phyloP scores from a whole-genome alignment of 2,888 invertebrate species.

The Nudaria mundana region DNA sequence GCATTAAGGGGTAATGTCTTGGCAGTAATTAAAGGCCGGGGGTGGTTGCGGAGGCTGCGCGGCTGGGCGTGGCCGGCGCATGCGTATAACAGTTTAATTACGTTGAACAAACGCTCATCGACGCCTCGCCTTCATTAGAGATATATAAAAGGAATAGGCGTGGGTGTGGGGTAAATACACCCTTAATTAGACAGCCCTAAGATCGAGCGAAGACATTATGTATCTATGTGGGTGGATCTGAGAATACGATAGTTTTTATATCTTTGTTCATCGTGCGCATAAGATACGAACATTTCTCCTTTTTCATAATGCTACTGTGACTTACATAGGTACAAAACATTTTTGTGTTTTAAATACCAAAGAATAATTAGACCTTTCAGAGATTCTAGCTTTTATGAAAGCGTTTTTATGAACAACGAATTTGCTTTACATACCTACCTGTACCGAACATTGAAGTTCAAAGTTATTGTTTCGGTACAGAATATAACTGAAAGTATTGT shows the following conservation, averaged over 20 bases:
- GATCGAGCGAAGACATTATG: slow-evolving; percentile 16
- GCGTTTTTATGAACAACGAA: too few species aligned
- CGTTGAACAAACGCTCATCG: slow-evolving; percentile 69
- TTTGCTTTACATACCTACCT: too few species aligned
- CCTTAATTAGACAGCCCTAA: slow-evolving; percentile 35
- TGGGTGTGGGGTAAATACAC: slow-evolving; percentile 36
- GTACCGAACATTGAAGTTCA: too few species aligned
- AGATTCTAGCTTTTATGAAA: too few species aligned
- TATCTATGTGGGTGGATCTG: slow-evolving; percentile 8
- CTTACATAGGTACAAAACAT: too few species aligned
- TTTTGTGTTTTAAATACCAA: too few species aligned
- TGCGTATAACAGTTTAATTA: slow-evolving; percentile 73
- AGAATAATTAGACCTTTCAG: too few species aligned
- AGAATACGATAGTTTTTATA: slow-evolving; percentile 11
- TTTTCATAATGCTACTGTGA: neutral
- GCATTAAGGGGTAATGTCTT: slow-evolving; percentile 76
- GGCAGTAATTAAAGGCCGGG: slow-evolving; percentile 71
- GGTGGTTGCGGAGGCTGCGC: slow-evolving; percentile 66
- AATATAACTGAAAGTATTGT: too few species aligned
- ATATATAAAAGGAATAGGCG: slow-evolving; percentile 38
- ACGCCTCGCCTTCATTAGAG: slow-evolving; percentile 73
- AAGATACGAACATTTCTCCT: neutral
- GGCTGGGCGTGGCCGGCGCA: slow-evolving; percentile 75
- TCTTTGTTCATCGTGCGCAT: slow-evolving; percentile 4
- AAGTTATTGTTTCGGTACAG: too few species aligned